Evolutionary conservation across 1,140 invertebrate species (phyloP), one percentile per base, ranked within the genome.

Genomic region (Ectropis grisescens): DNA sequence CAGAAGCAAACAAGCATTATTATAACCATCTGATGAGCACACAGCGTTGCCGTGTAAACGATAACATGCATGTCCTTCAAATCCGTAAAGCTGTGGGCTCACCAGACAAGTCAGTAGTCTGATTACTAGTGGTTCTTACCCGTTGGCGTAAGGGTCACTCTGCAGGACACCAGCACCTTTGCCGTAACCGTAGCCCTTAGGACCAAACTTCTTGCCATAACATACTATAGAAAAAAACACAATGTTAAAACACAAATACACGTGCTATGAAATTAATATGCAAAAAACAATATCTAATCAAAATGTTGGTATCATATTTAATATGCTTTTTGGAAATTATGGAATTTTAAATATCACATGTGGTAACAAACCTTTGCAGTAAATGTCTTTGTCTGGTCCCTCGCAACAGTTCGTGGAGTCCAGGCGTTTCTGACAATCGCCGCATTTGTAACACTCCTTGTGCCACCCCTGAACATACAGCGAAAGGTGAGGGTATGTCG

Each of bases 341-440:
- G n/a, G n/a, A n/a, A n/a, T n/a, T n/a, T n/a, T n/a, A n/a, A n/a
- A n/a, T n/a, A n/a, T n/a, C n/a, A n/a, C 8, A 19, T n/a, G n/a
- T 26, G 24, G 82, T 33, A 36, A 78, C 86, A 80, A 86, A 95
- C 94, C 93, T 94, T 95, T 96, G 86, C 98, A 99, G 85, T 97
- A 99, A 83, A 99, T 94, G 76, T 98, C 92, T 82, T 93, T 95
- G 72, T 98, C 96, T 55, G 97, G 93, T 62, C 91, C 93, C 83
- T 98, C 96, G 78, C 94, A 96, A 84, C 93, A 93, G 82, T 93
- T 96, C 52, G 95, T 92, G 40, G 96, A 98, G 85, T 99, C 97
- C 82, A 99, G 88, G 81, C 94, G 88, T 86, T 98, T 98, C 66
- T 87, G 87, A 85, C 98, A 99, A 56, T 89, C 88, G 62, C 86